Percentiles rank a stretch among this genome's conserved stretches.
phyloP scores from a whole-genome alignment of 2,888 invertebrate species.

The Anarsia innoxiella region DNA sequence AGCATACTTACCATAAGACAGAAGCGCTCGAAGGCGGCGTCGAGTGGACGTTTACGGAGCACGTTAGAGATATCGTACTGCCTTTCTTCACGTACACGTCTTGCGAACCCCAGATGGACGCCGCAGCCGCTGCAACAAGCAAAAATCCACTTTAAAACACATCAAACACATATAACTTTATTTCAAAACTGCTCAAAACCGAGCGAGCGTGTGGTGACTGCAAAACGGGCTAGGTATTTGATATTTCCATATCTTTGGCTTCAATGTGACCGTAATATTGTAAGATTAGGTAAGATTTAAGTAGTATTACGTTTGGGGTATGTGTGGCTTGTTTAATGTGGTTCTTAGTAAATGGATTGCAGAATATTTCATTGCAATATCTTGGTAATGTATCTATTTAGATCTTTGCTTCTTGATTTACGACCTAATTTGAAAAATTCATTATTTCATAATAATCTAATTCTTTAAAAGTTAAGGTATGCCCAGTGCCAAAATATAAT shows the following conservation, averaged over 20 bases:
- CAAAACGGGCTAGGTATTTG: constrained; percentile 4
- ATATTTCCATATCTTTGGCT: constrained; percentile 6
- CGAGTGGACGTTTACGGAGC: constrained; percentile 91
- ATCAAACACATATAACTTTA: constrained; percentile 10
- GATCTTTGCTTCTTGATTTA: no score
- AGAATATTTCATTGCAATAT: no score
- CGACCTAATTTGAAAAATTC: no score
- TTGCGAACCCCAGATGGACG: constrained; percentile 88
- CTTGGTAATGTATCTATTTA: no score
- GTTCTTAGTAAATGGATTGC: no score
- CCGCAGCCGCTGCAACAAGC: constrained; percentile 86
- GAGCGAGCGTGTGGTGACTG: constrained; percentile 15
- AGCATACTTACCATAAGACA: constrained; percentile 80
- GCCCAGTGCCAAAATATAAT: no score
- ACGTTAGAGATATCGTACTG: constrained; percentile 91
- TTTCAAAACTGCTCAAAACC: constrained; percentile 7
- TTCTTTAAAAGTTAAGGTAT: no score
- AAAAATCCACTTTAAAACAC: constrained; percentile 29
- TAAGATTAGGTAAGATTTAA: no score
- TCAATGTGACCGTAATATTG: no score
- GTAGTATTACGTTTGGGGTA: no score
- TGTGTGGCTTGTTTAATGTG: no score
- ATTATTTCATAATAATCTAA: no score
- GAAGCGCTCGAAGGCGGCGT: constrained; percentile 82
- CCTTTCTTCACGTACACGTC: constrained; percentile 93